phyloP scores from a whole-genome alignment of 2,888 invertebrate species.

The Carabus problematicus region DNA sequence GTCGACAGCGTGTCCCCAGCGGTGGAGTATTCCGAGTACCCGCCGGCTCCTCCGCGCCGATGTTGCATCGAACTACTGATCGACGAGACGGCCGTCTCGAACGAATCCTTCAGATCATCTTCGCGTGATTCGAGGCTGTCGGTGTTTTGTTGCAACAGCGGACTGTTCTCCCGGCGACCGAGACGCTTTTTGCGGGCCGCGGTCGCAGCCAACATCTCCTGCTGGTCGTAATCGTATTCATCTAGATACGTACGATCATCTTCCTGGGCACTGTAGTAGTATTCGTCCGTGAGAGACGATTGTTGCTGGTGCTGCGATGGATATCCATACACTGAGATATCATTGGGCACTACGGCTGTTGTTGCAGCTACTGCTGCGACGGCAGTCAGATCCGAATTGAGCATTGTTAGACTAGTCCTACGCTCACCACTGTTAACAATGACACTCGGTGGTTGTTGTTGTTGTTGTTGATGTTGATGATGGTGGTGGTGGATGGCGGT shows the following conservation, averaged over 20 bases:
- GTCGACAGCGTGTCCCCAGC: constrained; percentile 46
- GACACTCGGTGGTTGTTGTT: constrained; percentile 29
- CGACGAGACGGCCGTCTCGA: constrained; percentile 64
- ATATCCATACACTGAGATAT: not conserved
- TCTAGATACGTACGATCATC: constrained; percentile 45
- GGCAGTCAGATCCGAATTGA: not conserved
- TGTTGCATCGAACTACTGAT: constrained; percentile 56
- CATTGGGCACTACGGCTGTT: constrained; percentile 7
- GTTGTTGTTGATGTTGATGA: constrained; percentile 30
- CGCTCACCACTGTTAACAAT: constrained; percentile 34
- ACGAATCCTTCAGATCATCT: constrained; percentile 64
- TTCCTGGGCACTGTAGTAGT: constrained; percentile 52
- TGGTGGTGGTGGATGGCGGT: constrained; percentile 18
- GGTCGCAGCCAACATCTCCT: constrained; percentile 48
- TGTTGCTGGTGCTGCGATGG: constrained; percentile 24
- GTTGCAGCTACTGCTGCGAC: constrained; percentile 9
- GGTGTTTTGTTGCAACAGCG: constrained; percentile 60
- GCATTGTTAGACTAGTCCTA: constrained; percentile 41
- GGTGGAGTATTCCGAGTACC: constrained; percentile 49
- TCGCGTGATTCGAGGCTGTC: constrained; percentile 65
- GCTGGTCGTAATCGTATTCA: constrained; percentile 47
- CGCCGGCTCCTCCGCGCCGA: constrained; percentile 54
- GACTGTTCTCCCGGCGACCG: constrained; percentile 54
- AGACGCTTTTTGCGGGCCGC: constrained; percentile 52
- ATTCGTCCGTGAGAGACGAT: constrained; percentile 49